A percentile compares a stretch with the other conserved stretches of the same genome.
Evolutionary conservation across 2,888 invertebrate species (phyloP).

Genomic region (Athrips mouffetella): DNA sequence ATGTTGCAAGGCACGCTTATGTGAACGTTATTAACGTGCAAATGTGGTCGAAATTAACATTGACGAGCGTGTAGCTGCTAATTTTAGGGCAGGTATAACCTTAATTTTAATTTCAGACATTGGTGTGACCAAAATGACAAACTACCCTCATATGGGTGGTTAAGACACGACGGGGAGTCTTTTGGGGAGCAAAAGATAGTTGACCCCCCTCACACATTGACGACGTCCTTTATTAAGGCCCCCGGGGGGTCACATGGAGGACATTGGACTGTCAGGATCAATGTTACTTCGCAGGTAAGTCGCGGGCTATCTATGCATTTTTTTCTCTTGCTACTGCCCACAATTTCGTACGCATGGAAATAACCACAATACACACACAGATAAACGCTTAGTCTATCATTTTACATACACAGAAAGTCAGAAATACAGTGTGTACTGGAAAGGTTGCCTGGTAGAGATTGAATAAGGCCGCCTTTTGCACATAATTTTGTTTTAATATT

Average conservation of each 20-base stretch:
- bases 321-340: no score
- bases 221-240: conserved; percentile 93
- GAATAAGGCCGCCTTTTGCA: no score
- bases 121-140: conserved; percentile 95
- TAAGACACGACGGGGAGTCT: conserved; percentile 92
- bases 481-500: no score
- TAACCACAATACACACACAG: background rate
- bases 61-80: background rate
- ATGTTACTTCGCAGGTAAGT: conserved; percentile 52
- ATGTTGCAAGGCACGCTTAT: no score
- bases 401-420: no score
- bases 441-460: no score
- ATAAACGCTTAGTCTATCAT: no score
- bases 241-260: conserved; percentile 89
- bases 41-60: background rate
- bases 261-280: conserved; percentile 94
- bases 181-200: conserved; percentile 95
- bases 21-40: no score
- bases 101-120: conserved; percentile 86
- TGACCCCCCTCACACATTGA: conserved; percentile 86
- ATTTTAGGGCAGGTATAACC: no score
- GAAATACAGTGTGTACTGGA: no score
- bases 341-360: background rate
- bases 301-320: no score
- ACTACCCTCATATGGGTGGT: conserved; percentile 91